Conservation (phyloP, 1,140 invertebrate genomes). For the Scaptomyza pallida region DNA sequence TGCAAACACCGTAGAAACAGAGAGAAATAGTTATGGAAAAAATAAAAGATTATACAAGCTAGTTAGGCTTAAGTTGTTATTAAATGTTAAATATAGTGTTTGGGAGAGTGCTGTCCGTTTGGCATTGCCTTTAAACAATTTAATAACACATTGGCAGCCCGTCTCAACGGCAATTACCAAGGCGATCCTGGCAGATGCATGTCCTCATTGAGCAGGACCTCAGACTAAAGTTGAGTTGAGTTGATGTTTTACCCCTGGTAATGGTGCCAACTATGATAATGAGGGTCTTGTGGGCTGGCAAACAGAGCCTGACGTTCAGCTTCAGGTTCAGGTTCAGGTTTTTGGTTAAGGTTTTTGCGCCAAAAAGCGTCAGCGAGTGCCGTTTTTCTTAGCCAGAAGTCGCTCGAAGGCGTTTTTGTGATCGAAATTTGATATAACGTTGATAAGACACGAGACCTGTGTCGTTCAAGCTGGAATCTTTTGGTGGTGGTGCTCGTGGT, state of each 20-base stretch:
- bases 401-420: constrained; percentile 72
- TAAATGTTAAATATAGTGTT: constrained; percentile 50
- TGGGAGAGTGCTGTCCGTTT: constrained; percentile 45
- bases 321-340: constrained; percentile 19
- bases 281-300: constrained; percentile 65
- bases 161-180: constrained; percentile 71
- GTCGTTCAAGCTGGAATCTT: constrained; percentile 39
- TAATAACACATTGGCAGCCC: constrained; percentile 60
- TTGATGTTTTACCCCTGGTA: constrained; percentile 49
- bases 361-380: constrained; percentile 57
- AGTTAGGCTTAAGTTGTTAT: constrained; percentile 43
- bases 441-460: constrained; percentile 67
- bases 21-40: neutral
- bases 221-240: constrained; percentile 24
- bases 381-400: constrained; percentile 31
- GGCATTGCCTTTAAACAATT: constrained; percentile 72
- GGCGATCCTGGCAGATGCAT: constrained; percentile 65
- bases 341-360: no score
- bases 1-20: constrained; percentile 8
- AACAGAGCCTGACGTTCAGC: constrained; percentile 27
- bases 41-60: constrained; percentile 34
- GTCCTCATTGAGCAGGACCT: constrained; percentile 7
- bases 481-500: constrained; percentile 31
- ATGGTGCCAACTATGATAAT: constrained; percentile 82
- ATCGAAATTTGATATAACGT: constrained; percentile 83